These are phyloP conservation scores for Pterophyllum scalare DNA, from an alignment of 2,113 vertebrate species.

Conservation along the genomic window DNA sequence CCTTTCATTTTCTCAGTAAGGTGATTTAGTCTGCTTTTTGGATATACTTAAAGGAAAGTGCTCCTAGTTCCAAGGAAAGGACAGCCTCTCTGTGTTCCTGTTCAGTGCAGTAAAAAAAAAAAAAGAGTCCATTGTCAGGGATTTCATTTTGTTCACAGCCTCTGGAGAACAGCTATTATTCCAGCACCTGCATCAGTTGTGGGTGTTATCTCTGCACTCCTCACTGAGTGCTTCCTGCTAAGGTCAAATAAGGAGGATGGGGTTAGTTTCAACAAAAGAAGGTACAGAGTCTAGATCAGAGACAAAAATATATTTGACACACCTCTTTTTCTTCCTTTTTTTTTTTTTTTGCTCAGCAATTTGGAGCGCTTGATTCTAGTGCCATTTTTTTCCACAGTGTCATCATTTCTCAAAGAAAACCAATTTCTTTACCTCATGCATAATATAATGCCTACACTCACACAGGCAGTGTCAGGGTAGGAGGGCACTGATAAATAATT, in stretches of 20 bases:
- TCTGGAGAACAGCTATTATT: slow-evolving; percentile 48
- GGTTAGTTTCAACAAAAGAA: neutral
- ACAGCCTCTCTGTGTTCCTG: neutral
- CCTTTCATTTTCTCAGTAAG: neutral
- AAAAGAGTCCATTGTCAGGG: slow-evolving; percentile 15
- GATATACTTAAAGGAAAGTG: neutral
- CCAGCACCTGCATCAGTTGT: slow-evolving; percentile 27
- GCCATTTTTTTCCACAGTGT: slow-evolving; percentile 1
- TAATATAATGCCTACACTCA: slow-evolving; percentile 43
- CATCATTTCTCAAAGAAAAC: slow-evolving; percentile 8
- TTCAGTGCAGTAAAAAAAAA: neutral
- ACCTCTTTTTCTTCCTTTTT: neutral
- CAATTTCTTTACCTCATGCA: slow-evolving; percentile 51
- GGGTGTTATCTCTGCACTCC: slow-evolving; percentile 33
- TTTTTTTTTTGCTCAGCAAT: neutral
- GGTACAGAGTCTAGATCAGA: neutral
- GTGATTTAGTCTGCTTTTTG: neutral
- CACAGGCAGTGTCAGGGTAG: slow-evolving; percentile 20
- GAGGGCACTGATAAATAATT: slow-evolving; percentile 51
- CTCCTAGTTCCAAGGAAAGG: neutral
- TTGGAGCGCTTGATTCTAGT: neutral
- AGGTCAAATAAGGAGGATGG: slow-evolving; percentile 28
- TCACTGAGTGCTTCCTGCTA: slow-evolving; percentile 24
- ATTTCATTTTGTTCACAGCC: slow-evolving; percentile 24
- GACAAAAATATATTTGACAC: neutral